A percentile compares a stretch with the other conserved stretches of the same genome.
These are phyloP conservation scores for Trissolcus basalis DNA, from an alignment of 1,140 invertebrate species.

Conservation along the genomic window DNA sequence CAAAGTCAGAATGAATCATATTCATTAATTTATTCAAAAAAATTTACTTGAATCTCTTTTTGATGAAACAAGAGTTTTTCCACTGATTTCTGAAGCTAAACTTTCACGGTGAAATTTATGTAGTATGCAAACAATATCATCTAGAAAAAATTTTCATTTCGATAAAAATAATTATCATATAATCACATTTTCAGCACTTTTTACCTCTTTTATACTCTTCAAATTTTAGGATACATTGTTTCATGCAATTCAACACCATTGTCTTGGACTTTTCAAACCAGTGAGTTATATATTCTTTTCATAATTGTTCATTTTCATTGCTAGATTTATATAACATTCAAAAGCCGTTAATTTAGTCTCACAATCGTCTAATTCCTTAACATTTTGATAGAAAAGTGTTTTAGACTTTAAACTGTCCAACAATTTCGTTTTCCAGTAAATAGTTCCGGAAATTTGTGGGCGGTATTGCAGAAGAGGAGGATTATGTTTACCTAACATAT, in stretches of 20 bases:
- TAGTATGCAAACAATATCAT: neutral
- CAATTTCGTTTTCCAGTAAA: conserved; percentile 88
- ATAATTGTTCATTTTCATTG: conserved; percentile 84
- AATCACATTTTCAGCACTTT: neutral
- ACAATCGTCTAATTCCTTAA: conserved; percentile 85
- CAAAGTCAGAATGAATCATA: too few relatives aligned
- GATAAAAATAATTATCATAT: too few relatives aligned
- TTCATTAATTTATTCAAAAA: too few relatives aligned
- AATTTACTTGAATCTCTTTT: conserved; percentile 24
- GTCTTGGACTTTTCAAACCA: conserved; percentile 79
- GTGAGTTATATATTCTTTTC: conserved; percentile 81
- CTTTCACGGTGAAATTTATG: conserved; percentile 3
- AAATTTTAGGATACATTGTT: conserved; percentile 81
- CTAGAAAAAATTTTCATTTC: neutral
- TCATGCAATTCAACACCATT: conserved; percentile 80
- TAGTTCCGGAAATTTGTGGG: conserved; percentile 85
- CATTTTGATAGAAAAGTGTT: conserved; percentile 84
- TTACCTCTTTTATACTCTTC: conserved; percentile 54
- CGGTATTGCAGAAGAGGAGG: conserved; percentile 87
- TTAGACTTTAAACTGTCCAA: conserved; percentile 86
- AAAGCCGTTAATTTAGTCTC: conserved; percentile 85
- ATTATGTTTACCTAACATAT: conserved; percentile 79
- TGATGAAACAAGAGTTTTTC: neutral
- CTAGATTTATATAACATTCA: conserved; percentile 84
- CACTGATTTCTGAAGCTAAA: neutral